Evolutionary conservation across 2,797 vertebrate species (phyloP), one percentile per base, ranked within the genome.

Genomic region (Trachops cirrhosus): DNA sequence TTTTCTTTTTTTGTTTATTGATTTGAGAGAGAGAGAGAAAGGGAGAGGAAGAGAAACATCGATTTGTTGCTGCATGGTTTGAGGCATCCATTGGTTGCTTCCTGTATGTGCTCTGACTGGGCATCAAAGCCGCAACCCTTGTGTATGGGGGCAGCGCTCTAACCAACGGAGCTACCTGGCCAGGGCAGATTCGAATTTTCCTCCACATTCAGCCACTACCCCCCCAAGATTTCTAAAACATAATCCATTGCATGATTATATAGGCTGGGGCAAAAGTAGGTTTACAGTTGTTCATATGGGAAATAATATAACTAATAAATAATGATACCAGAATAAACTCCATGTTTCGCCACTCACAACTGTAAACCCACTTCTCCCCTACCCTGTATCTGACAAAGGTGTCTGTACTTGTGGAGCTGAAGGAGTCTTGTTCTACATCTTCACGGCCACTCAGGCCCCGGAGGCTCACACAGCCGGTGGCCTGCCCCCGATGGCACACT

Each of bases 141-240:
- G 62, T n/a, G 32, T 9, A 3, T 14, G 14, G 2, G 29, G 29
- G 6, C 8, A 11, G 26, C 29, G 6, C 62, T n/a, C 29, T 64
- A 7, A 16, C 29, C 32, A 6, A 7, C 32, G 7, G 29, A 32
- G 62, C 29, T 3, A 3, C 29, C 62, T 32, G 32, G 29, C 62
- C 32, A 85, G 83, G 91, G 84, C 70, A 87, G 73, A 75, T 71
- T 93, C 64, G 84, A 44, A n/a, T 64, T 89, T 82, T 16, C 74
- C 71, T 32, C 46, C 12, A 75, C 59, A 19, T 84, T 84, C n/a
- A 67, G 39, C 32, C 48, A 44, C 57, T 59, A 22, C 34, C 24
- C 24, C 24, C n/a, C 54, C 8, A 39, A 14, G 39, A 57, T 41
- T 6, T 54, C 54, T 79, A 39, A 24, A 39, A 44, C 64, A 48